Base-by-base conservation (phyloP, 2,113 vertebrate genomes). In the Rhineura floridana region DNA sequence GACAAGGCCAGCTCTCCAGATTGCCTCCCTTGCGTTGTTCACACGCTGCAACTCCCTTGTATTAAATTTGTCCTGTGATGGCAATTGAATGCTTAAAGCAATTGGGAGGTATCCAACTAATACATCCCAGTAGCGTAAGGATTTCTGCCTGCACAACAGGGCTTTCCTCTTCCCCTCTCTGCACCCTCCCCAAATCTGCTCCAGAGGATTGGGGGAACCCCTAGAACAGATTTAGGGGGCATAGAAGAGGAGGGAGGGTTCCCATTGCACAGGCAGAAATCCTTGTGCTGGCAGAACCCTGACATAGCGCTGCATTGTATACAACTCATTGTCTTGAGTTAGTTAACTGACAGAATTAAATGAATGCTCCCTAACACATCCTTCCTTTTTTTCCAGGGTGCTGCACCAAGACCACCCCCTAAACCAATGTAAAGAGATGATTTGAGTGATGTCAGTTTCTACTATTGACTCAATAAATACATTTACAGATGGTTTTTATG, bases 321-420 rank as follows among this genome's bases (percentile, higher is more conserved):
- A n/a, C n/a, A n/a, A n/a, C n/a, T n/a, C n/a, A 10, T 17, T 50
- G 50, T 11, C 19, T 79, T 46, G 28, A 23, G 72, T 44, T 63
- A 30, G 23, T 62, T 19, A n/a, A 42, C 44, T 28, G 33, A 36
- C 25, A 39, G 33, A 23, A 19, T 10, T 21, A 6, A 8, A 65
- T 42, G 69, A 39, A 17, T 36, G 17, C 48, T 23, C 3, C 12
- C 87, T 90, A 67, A 92, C 50, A 3, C 0, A 36, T 44, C 69
- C 1, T 78, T 36, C 84, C 62, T 90, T 89, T 86, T 77, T 28
- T 79, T 89, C 44, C 87, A 98, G 98, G 98, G 98, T 81, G 98
- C 97, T 92, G 97, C 98, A 77, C 98, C 97, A 62, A 97, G 98
- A 93, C 96, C 98, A 88, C 97, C 98, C 76, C 96, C 97, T 42